Evolutionary conservation across 1,140 invertebrate genomes (phyloP).

Genomic region (Nymphalis io): DNA sequence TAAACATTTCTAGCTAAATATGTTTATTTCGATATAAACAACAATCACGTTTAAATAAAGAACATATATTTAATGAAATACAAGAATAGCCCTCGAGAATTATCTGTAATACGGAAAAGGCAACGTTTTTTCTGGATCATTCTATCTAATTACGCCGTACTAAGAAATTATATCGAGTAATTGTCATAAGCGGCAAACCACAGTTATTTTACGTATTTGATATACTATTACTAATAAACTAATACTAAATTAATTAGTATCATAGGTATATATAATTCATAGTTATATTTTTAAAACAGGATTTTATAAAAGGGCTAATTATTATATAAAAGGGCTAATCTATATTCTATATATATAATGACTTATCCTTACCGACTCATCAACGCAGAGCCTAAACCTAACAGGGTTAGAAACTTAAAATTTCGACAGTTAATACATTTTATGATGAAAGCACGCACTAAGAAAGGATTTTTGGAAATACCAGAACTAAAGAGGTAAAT

Average conservation of each 20-base stretch:
- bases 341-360: too few species aligned
- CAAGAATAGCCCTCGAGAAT: not conserved
- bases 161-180: constrained; percentile 7
- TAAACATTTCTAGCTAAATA: not conserved
- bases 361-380: too few species aligned
- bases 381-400: too few species aligned
- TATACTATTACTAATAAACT: too few species aligned
- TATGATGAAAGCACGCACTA: too few species aligned
- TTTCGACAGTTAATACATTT: too few species aligned
- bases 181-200: constrained; percentile 3
- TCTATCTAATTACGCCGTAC: not conserved
- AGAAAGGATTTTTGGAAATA: too few species aligned
- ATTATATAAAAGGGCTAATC: too few species aligned
- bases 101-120: constrained; percentile 4
- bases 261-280: too few species aligned
- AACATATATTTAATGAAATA: not conserved
- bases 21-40: not conserved
- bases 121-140: not conserved
- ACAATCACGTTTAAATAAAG: not conserved
- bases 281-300: not conserved
- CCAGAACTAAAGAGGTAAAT: too few species aligned
- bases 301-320: not conserved
- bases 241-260: not conserved
- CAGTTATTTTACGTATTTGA: constrained; percentile 17
- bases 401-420: too few species aligned